Base-by-base conservation (phyloP, 2,797 vertebrate genomes). In the Triplophysa bombifrons region DNA sequence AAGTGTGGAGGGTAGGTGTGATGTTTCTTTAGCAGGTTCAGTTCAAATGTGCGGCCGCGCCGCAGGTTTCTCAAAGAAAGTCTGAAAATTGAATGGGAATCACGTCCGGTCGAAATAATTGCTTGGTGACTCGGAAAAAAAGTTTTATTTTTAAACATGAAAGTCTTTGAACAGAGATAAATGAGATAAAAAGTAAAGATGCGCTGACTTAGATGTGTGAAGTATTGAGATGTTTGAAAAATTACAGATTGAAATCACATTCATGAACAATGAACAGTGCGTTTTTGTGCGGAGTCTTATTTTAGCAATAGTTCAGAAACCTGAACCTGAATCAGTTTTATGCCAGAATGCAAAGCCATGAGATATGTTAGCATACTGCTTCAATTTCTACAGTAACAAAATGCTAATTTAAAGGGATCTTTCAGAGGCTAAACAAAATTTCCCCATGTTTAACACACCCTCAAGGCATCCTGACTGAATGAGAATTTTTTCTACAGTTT, bases 21-120 rank as follows among this genome's bases (percentile, higher is more conserved):
- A 71, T 66, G 27, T 56, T 50, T 63, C 72, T 65, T 53, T 58
- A 75, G 72, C 38, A 73, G 0, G 11, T 17, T 78, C 6, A 4
- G 13, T 51, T 71, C 58, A 78, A 50, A 71, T 71, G 51, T n/a
- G 41, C 38, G 66, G n/a, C 17, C 17, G n/a, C 55, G 34, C 66
- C 38, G 56, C 66, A 78, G 76, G 56, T 60, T 64, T 71, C 71
- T 71, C 58, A n/a, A 48, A 53, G 67, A 68, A 63, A 78, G 50
- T 38, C 46, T 53, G 56, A 68, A 53, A 78, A 71, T 8, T 51
- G 27, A 70, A 56, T 3, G 48, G 44, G 27, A 71, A 27, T 2
- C 5, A 16, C 53, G 63, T 71, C 67, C n/a, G 30, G 56, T 27
- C 25, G 5, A 48, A 53, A 78, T 38, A 78, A 78, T 25, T 64